Base-by-base conservation (phyloP, 2,888 invertebrate genomes). In the Calephelis perditalis region DNA sequence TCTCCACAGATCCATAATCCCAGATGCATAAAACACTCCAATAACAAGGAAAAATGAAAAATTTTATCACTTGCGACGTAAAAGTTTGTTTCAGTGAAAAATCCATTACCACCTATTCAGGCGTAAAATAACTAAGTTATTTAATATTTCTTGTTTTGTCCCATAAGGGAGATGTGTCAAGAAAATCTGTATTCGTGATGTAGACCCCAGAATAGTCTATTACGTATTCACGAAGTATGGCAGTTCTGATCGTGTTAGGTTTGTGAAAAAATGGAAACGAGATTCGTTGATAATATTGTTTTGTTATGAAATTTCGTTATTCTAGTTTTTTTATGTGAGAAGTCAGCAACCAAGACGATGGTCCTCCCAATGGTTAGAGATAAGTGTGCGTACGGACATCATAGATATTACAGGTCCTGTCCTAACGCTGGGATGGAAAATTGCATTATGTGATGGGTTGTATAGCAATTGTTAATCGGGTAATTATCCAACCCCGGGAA, bases 11-110 rank as follows among this genome's bases (percentile, higher is more conserved):
- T 73, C 81, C 84, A 79, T 85, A 84, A 84, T 75, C 72, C 69
- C 67, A 68, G 68, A 64, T 78, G 71, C 76, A 81, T 82, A 80
- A 80, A 78, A 76, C 76, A 74, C 70, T 74, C 75, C 78, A 82
- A 87, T 84, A 84, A 80, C 76, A 77, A 73, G 74, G 78, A 77
- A 77, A 79, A 78, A 74, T 77, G 75, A 75, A 77, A 65, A 72
- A 75, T 75, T 79, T 82, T 79, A 80, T 78, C 73, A 68, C 72
- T 64, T 63, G 63, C 66, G 78, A 81, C 79, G 82, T 77, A 79
- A 82, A 85, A 85, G 84, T 86, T 85, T 86, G 82, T 66, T 73
- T 70, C 77, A 71, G 72, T 75, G 78, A 77, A 78, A 80, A 78
- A 79, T 81, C 81, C 81, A 86, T 85, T 86, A 84, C 79, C 78